phyloP scores from a whole-genome alignment of 2,113 vertebrate genomes.

The Phoenicopterus ruber region DNA sequence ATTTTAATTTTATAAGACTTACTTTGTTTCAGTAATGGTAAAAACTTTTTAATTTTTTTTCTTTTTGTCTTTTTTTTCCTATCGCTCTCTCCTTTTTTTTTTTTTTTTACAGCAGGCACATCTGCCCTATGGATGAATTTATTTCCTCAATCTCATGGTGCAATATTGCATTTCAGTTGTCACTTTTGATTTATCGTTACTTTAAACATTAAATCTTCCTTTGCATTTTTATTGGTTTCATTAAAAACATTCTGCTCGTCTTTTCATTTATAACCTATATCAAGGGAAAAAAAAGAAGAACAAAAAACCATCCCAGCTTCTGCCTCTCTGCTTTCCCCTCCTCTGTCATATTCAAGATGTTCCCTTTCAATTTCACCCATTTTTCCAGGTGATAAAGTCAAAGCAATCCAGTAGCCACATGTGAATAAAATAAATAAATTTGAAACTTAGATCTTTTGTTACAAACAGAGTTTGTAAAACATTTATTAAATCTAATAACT shows the following conservation, averaged over 20 bases:
- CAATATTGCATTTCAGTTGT: constrained; percentile 80
- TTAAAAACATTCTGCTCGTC: constrained; percentile 77
- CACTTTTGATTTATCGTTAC: constrained; percentile 81
- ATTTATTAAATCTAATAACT: constrained; percentile 71
- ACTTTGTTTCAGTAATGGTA: not conserved
- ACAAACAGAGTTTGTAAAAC: constrained; percentile 56
- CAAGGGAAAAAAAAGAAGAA: constrained; percentile 1
- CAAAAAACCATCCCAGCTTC: not conserved
- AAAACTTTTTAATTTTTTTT: constrained; percentile 4
- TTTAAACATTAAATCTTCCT: constrained; percentile 82
- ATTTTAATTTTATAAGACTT: not conserved
- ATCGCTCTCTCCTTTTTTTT: accelerated
- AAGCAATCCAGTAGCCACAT: not conserved
- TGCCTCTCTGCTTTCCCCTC: not conserved
- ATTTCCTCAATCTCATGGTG: constrained; percentile 79
- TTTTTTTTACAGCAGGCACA: constrained; percentile 47
- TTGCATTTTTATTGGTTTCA: constrained; percentile 83
- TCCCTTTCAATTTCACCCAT: not conserved
- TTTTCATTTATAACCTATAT: constrained; percentile 71
- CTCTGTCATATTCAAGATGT: not conserved
- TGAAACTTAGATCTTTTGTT: constrained; percentile 42
- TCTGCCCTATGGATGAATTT: constrained; percentile 76
- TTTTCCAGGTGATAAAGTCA: not conserved
- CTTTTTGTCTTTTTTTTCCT: not conserved
- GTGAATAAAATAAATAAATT: constrained; percentile 26